Base-by-base conservation (phyloP, 2,797 vertebrate species). In the Acridotheres tristis region DNA sequence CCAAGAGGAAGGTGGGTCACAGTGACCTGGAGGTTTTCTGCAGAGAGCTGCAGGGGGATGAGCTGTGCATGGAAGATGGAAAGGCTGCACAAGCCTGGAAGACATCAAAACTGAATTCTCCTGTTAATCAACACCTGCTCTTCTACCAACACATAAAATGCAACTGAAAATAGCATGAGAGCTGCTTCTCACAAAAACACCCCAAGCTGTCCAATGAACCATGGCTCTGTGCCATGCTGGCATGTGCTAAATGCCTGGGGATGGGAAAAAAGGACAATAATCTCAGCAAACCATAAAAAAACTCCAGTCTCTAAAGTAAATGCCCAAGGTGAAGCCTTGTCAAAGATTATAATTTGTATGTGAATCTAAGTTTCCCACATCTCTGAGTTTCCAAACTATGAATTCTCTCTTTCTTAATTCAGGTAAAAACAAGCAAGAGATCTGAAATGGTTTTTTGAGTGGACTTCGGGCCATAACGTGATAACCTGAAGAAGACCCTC, bases 181-280 rank as follows among this genome's bases (percentile, higher is more conserved):
- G 34, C 11, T 62, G 19, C 62, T 62, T 8, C 40, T 85, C 54
- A 29, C 48, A n/a, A 10, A 50, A 66, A 67, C 13, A 62, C 11
- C 29, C 15, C 11, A 2, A 32, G 34, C 11, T 78, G 13, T n/a
- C 66, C 48, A 11, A 9, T 74, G 53, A 50, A 8, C 57, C 66
- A 27, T 3, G 20, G 61, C 11, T 81, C 42, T 0, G 0, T 26
- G 34, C 29, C 26, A 1, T 11, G 38, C 38, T 61, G 57, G 23
- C 8, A 0, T 11, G 32, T 57, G 51, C 55, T 48, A 53, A 27
- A 3, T 40, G 29, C 25, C 38, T 54, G 14, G 48, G 2, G 3
- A 2, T 17, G 40, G 47, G 25, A 2, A 14, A 29, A 32, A 50
- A 63, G 23, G 7, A 45, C 27, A 47, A 21, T 51, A 61, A 42